Evolutionary conservation across 2,797 vertebrate species (phyloP).

Genomic region (Chelmon rostratus): DNA sequence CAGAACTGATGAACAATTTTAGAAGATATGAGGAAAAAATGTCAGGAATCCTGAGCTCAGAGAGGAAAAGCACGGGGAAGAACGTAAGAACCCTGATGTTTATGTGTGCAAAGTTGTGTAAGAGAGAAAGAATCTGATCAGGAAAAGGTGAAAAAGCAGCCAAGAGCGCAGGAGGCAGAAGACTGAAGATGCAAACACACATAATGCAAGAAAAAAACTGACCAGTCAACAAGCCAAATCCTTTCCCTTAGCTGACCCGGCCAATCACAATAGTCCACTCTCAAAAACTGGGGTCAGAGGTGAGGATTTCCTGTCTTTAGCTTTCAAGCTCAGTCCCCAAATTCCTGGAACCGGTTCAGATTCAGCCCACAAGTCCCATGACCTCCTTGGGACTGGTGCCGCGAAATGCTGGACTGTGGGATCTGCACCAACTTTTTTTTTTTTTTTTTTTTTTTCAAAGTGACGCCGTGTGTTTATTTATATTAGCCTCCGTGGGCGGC

Average conservation of each 20-base stretch:
- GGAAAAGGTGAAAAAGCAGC: slow-evolving; percentile 1
- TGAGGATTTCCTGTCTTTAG: slow-evolving; percentile 34
- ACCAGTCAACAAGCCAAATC: slow-evolving; percentile 48
- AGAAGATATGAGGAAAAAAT: slow-evolving; percentile 37
- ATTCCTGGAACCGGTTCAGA: slow-evolving; percentile 25
- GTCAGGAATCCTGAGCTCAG: slow-evolving; percentile 29
- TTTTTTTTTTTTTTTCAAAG: slow-evolving; percentile 14
- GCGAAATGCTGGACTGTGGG: slow-evolving; percentile 26
- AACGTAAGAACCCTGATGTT: neutral
- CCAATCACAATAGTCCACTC: slow-evolving; percentile 43
- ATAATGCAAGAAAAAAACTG: slow-evolving; percentile 41
- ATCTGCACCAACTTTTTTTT: slow-evolving; percentile 21
- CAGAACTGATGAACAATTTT: slow-evolving; percentile 25
- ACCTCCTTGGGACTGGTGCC: slow-evolving; percentile 34
- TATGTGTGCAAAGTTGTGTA: neutral
- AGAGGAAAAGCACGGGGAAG: neutral
- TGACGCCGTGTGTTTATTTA: slow-evolving; percentile 56
- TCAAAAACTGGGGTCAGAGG: slow-evolving; percentile 53
- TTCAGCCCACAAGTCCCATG: slow-evolving; percentile 50
- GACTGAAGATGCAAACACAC: slow-evolving; percentile 8
- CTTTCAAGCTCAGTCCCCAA: slow-evolving; percentile 6
- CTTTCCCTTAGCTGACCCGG: slow-evolving; percentile 5
- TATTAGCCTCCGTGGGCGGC: slow-evolving; percentile 55
- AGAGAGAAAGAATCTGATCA: slow-evolving; percentile 10
- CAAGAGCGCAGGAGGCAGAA: neutral